These are phyloP conservation scores for Hippocampus comes DNA, from an alignment of 2,113 vertebrate genomes.

Conservation along the genomic window DNA sequence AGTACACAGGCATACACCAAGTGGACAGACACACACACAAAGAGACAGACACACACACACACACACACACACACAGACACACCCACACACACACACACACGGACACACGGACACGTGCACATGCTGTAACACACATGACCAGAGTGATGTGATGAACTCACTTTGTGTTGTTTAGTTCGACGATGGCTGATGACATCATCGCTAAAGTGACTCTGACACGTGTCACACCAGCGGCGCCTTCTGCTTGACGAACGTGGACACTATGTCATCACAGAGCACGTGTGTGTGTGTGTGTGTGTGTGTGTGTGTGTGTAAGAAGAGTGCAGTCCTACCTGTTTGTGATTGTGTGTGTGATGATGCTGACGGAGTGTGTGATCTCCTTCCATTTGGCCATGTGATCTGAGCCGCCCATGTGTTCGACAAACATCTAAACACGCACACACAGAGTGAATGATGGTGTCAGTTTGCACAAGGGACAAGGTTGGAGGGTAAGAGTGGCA, in stretches of 20 bases:
- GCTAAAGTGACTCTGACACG: slow-evolving; percentile 84
- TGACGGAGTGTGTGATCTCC: slow-evolving; percentile 73
- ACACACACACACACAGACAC: not conserved
- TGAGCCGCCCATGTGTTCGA: slow-evolving; percentile 82
- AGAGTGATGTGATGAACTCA: slow-evolving; percentile 45
- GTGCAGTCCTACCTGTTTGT: slow-evolving; percentile 37
- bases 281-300: not conserved
- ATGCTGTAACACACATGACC: too few relatives aligned
- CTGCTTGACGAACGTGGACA: slow-evolving; percentile 20
- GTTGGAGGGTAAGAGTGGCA: too few relatives aligned
- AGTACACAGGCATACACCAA: too few relatives aligned
- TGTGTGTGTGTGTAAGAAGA: not conserved
- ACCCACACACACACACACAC: not conserved
- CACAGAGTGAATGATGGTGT: too few relatives aligned
- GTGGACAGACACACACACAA: not conserved
- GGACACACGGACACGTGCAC: not conserved
- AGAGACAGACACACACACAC: not conserved
- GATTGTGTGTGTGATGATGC: slow-evolving; percentile 16
- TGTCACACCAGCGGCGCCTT: slow-evolving; percentile 86
- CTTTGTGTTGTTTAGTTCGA: slow-evolving; percentile 87
- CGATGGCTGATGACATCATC: slow-evolving; percentile 88
- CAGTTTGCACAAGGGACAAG: too few relatives aligned
- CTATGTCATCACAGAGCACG: not conserved
- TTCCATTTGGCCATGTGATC: slow-evolving; percentile 83
- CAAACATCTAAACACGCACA: slow-evolving; percentile 78